These are phyloP conservation scores for Fistularia commersonii DNA, from an alignment of 2,797 vertebrate genomes.

Conservation along the genomic window DNA sequence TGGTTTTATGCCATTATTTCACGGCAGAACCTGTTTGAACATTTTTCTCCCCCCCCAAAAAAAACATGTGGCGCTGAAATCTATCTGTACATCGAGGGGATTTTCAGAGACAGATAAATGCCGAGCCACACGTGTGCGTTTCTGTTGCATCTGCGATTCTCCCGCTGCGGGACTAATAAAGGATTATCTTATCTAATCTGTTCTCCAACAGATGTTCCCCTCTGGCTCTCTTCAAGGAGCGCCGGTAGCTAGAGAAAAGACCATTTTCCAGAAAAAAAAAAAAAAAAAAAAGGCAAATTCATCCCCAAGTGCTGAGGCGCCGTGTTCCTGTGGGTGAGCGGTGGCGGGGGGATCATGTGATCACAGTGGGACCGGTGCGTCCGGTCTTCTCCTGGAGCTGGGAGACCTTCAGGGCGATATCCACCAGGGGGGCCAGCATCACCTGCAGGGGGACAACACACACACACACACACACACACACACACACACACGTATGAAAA, in stretches of 20 bases:
- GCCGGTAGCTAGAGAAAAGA: conserved; percentile 15
- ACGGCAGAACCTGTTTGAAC: no score
- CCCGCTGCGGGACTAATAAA: no score
- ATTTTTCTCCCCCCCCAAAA: no score
- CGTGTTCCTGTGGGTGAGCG: conserved; percentile 31
- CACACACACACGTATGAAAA: neutral
- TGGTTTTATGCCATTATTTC: conserved; percentile 2
- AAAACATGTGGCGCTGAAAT: no score
- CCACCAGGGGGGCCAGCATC: conserved; percentile 93
- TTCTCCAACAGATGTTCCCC: no score
- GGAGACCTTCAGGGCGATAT: conserved; percentile 92
- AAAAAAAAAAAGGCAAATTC: conserved; percentile 41
- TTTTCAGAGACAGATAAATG: no score
- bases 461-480: neutral
- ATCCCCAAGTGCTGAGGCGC: conserved; percentile 33
- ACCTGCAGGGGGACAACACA: conserved; percentile 72
- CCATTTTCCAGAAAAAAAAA: neutral
- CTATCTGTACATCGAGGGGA: no score
- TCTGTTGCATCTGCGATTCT: no score
- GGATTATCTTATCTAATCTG: no score
- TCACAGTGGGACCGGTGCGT: conserved; percentile 88
- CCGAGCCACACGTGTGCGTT: no score
- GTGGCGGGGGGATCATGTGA: conserved; percentile 81
- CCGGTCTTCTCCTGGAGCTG: conserved; percentile 88
- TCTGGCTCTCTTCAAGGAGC: conserved; percentile 18